Percentiles rank a stretch among this genome's conserved stretches.
Conservation (phyloP, 2,113 vertebrate species). For the Strigops habroptila region DNA sequence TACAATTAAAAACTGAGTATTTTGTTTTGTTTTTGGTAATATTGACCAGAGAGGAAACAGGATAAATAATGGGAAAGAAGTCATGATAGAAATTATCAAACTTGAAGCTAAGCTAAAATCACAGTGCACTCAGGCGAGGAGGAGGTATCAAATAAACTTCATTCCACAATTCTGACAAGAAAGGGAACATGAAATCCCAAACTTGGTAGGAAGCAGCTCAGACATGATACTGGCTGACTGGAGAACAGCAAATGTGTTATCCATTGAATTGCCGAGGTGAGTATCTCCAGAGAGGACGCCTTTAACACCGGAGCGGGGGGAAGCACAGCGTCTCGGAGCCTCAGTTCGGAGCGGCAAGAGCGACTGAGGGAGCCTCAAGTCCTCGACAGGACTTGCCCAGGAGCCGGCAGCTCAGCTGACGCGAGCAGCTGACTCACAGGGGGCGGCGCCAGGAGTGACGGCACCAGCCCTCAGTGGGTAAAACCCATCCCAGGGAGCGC, state of each 20-base stretch:
- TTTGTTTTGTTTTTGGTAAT: not conserved
- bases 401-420: too few relatives aligned
- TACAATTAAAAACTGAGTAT: not conserved
- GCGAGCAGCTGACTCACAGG: too few relatives aligned
- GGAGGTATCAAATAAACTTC: not conserved
- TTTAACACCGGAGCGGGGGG: too few relatives aligned
- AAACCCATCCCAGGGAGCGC: too few relatives aligned
- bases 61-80: not conserved
- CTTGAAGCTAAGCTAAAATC: not conserved
- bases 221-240: not conserved
- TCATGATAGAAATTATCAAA: not conserved
- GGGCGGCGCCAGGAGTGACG: too few relatives aligned
- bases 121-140: not conserved
- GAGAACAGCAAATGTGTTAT: constrained; percentile 2
- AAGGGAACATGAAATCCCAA: constrained; percentile 3
- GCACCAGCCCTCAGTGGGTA: too few relatives aligned
- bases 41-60: not conserved
- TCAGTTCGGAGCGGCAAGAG: too few relatives aligned
- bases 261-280: too few relatives aligned
- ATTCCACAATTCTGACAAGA: not conserved
- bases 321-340: too few relatives aligned
- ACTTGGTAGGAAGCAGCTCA: not conserved
- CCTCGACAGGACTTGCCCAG: too few relatives aligned
- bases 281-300: too few relatives aligned
- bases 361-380: too few relatives aligned